Evolutionary conservation across 2,113 vertebrate genomes (phyloP).

Genomic region (Macaca mulatta): DNA sequence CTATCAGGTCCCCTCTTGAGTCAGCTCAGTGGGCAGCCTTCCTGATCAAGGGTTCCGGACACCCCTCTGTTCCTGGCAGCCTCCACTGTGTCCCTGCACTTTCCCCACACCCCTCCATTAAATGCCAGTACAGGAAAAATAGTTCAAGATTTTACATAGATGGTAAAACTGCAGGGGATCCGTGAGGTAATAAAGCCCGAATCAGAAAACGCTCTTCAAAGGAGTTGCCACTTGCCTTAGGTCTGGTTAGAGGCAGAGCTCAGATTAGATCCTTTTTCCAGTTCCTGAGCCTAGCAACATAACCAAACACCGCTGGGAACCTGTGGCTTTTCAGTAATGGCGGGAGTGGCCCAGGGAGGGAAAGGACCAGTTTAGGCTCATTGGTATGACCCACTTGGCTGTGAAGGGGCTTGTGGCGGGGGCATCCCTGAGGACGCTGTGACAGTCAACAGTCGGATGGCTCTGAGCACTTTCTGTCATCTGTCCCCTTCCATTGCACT

Average conservation of each 20-base stretch:
- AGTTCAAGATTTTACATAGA: neutral
- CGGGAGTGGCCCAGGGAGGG: neutral
- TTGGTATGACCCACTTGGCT: neutral
- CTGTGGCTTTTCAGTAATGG: neutral
- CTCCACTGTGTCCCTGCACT: fast-evolving
- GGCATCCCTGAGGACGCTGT: neutral
- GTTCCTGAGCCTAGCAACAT: neutral
- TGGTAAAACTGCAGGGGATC: neutral
- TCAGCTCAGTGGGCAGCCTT: neutral
- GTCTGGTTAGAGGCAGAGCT: neutral
- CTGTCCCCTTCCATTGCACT: fast-evolving
- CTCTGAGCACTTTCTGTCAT: neutral
- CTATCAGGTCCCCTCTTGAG: neutral
- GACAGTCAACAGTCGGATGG: fast-evolving
- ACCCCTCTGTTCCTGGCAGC: neutral
- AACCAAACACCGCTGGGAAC: neutral
- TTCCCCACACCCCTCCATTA: neutral
- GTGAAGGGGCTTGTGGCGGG: neutral
- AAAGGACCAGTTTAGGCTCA: neutral
- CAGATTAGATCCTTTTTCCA: neutral
- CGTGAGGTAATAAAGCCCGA: neutral
- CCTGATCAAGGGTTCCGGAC: neutral
- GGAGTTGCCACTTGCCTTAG: neutral
- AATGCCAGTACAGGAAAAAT: neutral
- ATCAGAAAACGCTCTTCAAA: neutral